Conservation (phyloP, 2,888 invertebrate species). For the Drosophila putrida region DNA sequence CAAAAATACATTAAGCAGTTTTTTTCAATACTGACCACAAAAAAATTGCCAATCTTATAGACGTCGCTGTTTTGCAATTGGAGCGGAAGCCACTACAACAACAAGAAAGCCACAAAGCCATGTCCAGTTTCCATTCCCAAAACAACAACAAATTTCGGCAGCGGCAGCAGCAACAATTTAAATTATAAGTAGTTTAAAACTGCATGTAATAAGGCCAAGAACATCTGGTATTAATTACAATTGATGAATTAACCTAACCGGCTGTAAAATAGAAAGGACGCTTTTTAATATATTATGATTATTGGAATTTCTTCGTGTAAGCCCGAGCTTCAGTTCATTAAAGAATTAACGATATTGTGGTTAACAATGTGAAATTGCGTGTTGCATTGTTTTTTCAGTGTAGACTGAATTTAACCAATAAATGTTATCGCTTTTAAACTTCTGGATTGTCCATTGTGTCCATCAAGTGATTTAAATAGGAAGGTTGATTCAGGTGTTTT, state of each 20-base stretch:
- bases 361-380: slow-evolving; percentile 50
- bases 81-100: slow-evolving; percentile 19
- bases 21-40: slow-evolving; percentile 44
- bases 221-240: slow-evolving; percentile 8
- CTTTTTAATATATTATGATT: slow-evolving; percentile 45
- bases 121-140: neutral
- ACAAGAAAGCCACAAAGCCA: slow-evolving; percentile 13
- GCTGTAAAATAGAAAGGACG: slow-evolving; percentile 51
- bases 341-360: slow-evolving; percentile 71
- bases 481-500: neutral
- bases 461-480: neutral
- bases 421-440: slow-evolving; percentile 29
- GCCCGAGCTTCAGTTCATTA: slow-evolving; percentile 54
- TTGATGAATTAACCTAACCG: slow-evolving; percentile 26
- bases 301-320: slow-evolving; percentile 52
- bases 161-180: slow-evolving; percentile 31
- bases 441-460: neutral
- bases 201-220: slow-evolving; percentile 19
- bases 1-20: slow-evolving; percentile 53
- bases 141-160: slow-evolving; percentile 14
- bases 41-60: slow-evolving; percentile 37
- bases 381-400: slow-evolving; percentile 38
- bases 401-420: slow-evolving; percentile 34
- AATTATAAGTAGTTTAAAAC: slow-evolving; percentile 47
- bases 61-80: slow-evolving; percentile 30